Evolutionary conservation across 2,888 invertebrate genomes (phyloP).

Genomic region (Cynaeus angustus): DNA sequence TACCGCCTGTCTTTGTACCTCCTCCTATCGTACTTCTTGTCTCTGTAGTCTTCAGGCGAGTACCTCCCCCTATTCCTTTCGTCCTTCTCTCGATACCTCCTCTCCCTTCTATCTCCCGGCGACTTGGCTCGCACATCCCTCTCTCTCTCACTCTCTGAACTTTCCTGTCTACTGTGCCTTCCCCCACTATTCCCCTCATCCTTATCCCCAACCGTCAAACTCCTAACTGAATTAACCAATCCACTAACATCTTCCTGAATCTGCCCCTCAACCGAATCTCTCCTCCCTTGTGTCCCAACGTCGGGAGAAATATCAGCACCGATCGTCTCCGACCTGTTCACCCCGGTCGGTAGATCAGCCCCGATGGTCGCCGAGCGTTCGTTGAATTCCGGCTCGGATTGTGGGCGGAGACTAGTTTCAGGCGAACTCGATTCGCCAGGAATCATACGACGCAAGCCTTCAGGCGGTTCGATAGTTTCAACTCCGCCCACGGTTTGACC

Average conservation of each 20-base stretch:
- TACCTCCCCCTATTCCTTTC: conserved; percentile 62
- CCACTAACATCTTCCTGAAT: conserved; percentile 60
- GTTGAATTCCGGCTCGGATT: conserved; percentile 59
- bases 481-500: conserved; percentile 71
- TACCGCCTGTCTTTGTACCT: conserved; percentile 73
- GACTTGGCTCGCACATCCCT: conserved; percentile 55
- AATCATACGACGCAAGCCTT: conserved; percentile 77
- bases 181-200: conserved; percentile 54
- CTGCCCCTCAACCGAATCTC: conserved; percentile 65
- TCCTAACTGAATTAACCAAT: conserved; percentile 65
- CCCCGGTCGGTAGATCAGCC: conserved; percentile 67
- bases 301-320: conserved; percentile 59
- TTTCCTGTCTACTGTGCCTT: conserved; percentile 64
- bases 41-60: conserved; percentile 64
- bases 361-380: conserved; percentile 70
- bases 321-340: conserved; percentile 63
- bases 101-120: conserved; percentile 53
- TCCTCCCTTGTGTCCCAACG: conserved; percentile 57
- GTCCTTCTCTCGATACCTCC: conserved; percentile 53
- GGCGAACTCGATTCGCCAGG: conserved; percentile 77
- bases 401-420: conserved; percentile 59
- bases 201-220: conserved; percentile 68
- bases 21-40: conserved; percentile 64
- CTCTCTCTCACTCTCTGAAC: conserved; percentile 66
- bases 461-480: conserved; percentile 69